Conservation (phyloP, 2,797 vertebrate genomes). For the Cyprinella venusta region DNA sequence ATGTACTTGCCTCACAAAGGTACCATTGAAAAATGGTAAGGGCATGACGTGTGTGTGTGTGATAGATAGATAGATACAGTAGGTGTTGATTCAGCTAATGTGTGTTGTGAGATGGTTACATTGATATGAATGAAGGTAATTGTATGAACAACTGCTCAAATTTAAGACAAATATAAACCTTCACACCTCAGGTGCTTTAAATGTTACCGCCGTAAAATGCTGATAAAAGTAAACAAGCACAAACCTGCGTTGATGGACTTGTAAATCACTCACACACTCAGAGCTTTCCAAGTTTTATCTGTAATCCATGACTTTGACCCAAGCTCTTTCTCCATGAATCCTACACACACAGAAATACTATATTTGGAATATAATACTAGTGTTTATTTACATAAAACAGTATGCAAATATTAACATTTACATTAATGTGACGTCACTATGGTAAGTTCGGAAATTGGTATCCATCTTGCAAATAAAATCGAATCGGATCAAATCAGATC, state of each 20-base stretch:
- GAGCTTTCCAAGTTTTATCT: conserved; percentile 32
- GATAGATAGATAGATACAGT: too few relatives aligned
- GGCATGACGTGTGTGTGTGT: too few relatives aligned
- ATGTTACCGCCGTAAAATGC: neutral
- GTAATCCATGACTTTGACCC: conserved; percentile 4
- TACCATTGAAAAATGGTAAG: neutral
- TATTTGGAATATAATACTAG: neutral
- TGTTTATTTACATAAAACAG: neutral
- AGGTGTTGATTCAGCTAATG: neutral
- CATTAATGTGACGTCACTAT: neutral
- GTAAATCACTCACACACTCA: conserved; percentile 2
- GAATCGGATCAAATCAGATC: neutral
- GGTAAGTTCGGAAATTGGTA: neutral
- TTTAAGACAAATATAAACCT: conserved; percentile 24
- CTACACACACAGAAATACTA: neutral
- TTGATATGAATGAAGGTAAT: conserved; percentile 5
- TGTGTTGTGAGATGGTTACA: conserved; percentile 9
- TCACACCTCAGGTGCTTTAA: conserved; percentile 2
- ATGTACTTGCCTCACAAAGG: neutral
- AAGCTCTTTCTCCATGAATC: neutral
- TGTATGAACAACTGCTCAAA: conserved; percentile 16
- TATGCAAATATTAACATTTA: neutral
- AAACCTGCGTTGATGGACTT: neutral
- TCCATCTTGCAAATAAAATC: neutral
- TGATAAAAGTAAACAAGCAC: conserved; percentile 23